Conservation (phyloP, 2,888 invertebrate genomes). For the Drosophila demipolita region DNA sequence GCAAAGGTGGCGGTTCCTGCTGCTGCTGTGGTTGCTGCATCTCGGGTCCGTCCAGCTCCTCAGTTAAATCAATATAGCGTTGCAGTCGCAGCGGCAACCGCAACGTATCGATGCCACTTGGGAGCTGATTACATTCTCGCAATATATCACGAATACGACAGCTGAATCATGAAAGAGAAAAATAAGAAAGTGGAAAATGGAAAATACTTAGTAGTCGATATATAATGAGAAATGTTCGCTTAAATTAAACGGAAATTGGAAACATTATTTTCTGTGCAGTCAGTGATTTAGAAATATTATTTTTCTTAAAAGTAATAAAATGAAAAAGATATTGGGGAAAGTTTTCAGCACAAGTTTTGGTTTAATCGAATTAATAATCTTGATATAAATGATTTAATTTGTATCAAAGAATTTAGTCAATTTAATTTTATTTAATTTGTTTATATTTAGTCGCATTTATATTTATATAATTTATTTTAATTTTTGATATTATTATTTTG, state of each 20-base stretch:
- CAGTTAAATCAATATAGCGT: conserved; percentile 90
- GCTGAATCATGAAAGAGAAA: conserved; percentile 79
- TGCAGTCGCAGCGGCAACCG: conserved; percentile 89
- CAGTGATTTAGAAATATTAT: no score
- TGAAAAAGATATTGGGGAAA: neutral
- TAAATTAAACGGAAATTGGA: neutral
- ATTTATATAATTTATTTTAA: neutral
- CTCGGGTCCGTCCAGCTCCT: conserved; percentile 85
- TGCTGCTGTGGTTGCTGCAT: conserved; percentile 24
- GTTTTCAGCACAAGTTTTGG: neutral
- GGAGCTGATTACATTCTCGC: conserved; percentile 90
- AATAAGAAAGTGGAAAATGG: neutral
- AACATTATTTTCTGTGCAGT: neutral
- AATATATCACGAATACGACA: conserved; percentile 89
- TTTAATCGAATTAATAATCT: neutral
- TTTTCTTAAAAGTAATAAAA: neutral
- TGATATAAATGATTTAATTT: neutral
- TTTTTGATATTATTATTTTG: neutral
- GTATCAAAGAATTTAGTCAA: neutral
- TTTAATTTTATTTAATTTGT: neutral
- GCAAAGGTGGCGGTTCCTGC: neutral
- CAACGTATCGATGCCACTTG: conserved; percentile 89
- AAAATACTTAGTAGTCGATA: neutral
- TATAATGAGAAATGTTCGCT: neutral
- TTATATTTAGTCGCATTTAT: neutral